Percentiles rank a stretch among this genome's conserved stretches.
These are phyloP conservation scores for Rhinogobius similis DNA, from an alignment of 2,113 vertebrate species.

Conservation along the genomic window DNA sequence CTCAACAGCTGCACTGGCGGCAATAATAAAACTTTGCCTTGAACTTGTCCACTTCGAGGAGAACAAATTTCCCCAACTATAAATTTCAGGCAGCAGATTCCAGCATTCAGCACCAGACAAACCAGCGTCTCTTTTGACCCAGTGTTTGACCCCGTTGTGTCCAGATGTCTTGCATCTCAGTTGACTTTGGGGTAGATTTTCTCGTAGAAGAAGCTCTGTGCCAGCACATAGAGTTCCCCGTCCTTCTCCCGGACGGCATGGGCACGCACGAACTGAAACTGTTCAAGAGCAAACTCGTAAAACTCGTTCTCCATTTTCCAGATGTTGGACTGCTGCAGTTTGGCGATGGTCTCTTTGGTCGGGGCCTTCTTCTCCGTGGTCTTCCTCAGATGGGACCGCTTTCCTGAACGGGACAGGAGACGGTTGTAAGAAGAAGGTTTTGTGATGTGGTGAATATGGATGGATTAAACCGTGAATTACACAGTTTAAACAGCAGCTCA, in stretches of 20 bases:
- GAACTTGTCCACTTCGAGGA: neutral
- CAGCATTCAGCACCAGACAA: neutral
- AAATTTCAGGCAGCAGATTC: neutral
- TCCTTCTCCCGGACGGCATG: conserved; percentile 95
- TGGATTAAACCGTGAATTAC: too few relatives aligned
- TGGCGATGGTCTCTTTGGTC: conserved; percentile 91
- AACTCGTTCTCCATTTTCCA: conserved; percentile 99
- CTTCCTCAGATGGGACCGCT: conserved; percentile 97
- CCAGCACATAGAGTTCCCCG: conserved; percentile 89
- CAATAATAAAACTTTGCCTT: conserved; percentile 29
- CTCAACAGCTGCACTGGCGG: conserved; percentile 35
- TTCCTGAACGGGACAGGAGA: conserved; percentile 78
- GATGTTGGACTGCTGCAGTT: conserved; percentile 93
- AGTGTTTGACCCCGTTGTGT: conserved; percentile 43
- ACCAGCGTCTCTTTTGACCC: conserved; percentile 17
- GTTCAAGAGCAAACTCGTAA: conserved; percentile 97
- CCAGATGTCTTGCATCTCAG: conserved; percentile 55
- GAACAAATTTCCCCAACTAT: neutral
- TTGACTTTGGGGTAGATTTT: conserved; percentile 96
- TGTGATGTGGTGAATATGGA: neutral
- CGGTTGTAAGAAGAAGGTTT: neutral
- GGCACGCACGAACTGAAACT: conserved; percentile 93
- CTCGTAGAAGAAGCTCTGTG: conserved; percentile 98
- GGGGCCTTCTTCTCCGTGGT: conserved; percentile 97
- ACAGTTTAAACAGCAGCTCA: too few relatives aligned